Base-by-base conservation (phyloP, 92 coral and sea anemone species). In the Chrysogorgia sp. region DNA sequence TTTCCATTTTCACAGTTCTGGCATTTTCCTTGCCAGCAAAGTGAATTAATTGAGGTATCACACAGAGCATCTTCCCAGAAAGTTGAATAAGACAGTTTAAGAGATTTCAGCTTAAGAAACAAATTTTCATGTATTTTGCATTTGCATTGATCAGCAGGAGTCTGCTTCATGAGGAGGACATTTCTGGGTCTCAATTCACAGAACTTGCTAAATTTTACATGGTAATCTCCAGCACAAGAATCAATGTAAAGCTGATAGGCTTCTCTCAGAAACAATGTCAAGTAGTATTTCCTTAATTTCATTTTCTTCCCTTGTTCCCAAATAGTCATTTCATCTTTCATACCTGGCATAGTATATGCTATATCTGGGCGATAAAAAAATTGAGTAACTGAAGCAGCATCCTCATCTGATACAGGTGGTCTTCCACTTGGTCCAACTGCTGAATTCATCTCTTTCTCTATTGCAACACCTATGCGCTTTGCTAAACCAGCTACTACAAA, bases 41-140 rank as follows among this genome's bases (percentile, higher is more conserved):
- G 74, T 23, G 85, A 71, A 23, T 81, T 75, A 14, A 69, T 58
- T 34, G 79, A 61, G 24, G 80, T 56, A 61, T 80, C 61, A 52
- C 68, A 80, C 40, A 69, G 57, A 53, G 63, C 60, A 72, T 71
- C 64, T 63, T 80, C 67, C 74, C 52, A 66, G 32, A 66, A 66
- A 14, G 74, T 66, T 40, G 74, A 9, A 34, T 48, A 37, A 23
- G 64, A 32, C 33, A 40, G 30, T 33, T 71, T 65, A 19, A 71
- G 80, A 28, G 62, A 47, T 45, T 59, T 81, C 52, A 57, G 52
- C 76, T 81, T 81, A 53, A 81, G 25, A 50, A 63, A 25, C 25
- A 81, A 72, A 47, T 81, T 81, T 34, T 81, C 85, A 65, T 81
- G 85, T 5, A 50, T 81, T 40, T 81, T 71, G 85, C 85, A 81